phyloP scores from a whole-genome alignment of 1,140 invertebrate genomes.

The Leptoteleia sp. region DNA sequence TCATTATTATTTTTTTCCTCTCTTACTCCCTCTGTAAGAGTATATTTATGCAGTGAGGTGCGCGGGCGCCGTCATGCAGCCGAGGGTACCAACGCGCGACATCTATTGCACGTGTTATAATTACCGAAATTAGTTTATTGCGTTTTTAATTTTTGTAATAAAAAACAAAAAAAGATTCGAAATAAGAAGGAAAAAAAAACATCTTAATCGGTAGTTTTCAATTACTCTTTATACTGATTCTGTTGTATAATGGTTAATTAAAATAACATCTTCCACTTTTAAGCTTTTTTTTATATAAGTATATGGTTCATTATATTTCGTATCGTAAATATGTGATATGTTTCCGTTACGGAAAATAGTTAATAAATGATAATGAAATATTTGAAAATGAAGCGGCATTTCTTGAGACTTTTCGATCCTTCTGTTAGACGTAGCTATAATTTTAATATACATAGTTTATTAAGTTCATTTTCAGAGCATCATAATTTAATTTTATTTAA shows the following conservation, averaged over 20 bases:
- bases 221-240: conserved; percentile 31
- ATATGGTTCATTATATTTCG: conserved; percentile 55
- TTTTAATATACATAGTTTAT: too few species aligned
- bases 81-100: neutral
- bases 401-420: too few species aligned
- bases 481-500: too few species aligned
- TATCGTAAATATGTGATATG: conserved; percentile 57
- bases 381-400: neutral
- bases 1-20: too few species aligned
- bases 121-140: conserved; percentile 57
- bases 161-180: conserved; percentile 38
- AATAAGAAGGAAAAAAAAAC: conserved; percentile 14
- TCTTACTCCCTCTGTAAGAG: conserved; percentile 34
- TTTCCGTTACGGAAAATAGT: conserved; percentile 52
- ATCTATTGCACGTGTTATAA: conserved; percentile 16
- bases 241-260: conserved; percentile 23
- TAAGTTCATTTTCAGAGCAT: too few species aligned
- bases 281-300: conserved; percentile 19
- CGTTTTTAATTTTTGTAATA: conserved; percentile 62
- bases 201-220: conserved; percentile 44
- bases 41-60: conserved; percentile 35
- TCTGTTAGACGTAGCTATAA: too few species aligned
- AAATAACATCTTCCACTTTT: conserved; percentile 48
- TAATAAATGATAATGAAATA: conserved; percentile 51
- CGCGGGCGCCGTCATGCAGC: neutral